Evolutionary conservation across 2,888 invertebrate species (phyloP).

Genomic region (Drosophila cracens): DNA sequence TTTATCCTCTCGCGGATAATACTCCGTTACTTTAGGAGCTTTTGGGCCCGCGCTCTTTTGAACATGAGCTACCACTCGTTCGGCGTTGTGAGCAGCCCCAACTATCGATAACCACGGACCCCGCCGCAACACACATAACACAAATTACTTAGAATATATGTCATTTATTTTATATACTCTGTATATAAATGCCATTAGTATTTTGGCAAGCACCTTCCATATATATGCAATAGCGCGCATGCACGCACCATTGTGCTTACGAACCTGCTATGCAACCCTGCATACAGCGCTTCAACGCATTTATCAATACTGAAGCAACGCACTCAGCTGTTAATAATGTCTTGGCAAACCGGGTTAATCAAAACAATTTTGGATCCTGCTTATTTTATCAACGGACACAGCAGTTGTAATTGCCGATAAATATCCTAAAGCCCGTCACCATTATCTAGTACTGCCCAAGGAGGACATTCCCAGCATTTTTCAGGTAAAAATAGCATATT

Average conservation of each 20-base stretch:
- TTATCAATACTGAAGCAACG: slow-evolving; percentile 15
- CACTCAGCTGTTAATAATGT: slow-evolving; percentile 45
- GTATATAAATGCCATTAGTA: too few species aligned
- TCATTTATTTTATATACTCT: background rate
- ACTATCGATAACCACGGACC: too few species aligned
- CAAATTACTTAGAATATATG: background rate
- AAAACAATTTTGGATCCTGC: slow-evolving; percentile 90
- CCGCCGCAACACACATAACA: background rate
- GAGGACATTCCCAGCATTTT: slow-evolving; percentile 89
- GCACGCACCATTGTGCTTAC: slow-evolving; percentile 18
- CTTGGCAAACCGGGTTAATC: slow-evolving; percentile 89
- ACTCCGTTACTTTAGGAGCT: too few species aligned
- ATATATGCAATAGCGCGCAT: background rate
- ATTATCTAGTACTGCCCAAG: slow-evolving; percentile 91
- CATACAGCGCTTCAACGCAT: background rate
- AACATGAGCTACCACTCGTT: too few species aligned
- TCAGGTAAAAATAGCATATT: too few species aligned
- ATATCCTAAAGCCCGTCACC: slow-evolving; percentile 93
- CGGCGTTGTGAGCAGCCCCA: too few species aligned
- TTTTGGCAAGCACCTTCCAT: too few species aligned
- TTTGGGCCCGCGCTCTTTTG: too few species aligned
- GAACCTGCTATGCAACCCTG: slow-evolving; percentile 12
- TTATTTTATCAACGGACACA: slow-evolving; percentile 87
- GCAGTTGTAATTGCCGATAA: slow-evolving; percentile 92
- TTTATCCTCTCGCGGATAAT: too few species aligned